These are phyloP conservation scores for Seira ritae DNA, from an alignment of 2,888 invertebrate genomes.

Conservation along the genomic window DNA sequence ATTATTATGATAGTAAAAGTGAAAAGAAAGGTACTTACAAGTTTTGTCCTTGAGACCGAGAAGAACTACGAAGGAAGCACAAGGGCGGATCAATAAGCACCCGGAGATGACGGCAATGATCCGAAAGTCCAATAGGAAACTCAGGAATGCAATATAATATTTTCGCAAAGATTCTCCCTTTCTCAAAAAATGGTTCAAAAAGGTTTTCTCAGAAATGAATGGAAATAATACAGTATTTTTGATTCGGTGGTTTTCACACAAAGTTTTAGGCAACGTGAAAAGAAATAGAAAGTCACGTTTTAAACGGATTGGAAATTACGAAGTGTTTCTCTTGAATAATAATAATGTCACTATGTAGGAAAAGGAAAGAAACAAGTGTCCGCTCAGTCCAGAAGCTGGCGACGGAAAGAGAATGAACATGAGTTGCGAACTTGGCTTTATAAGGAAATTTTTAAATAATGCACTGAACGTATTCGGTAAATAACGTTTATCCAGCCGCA, in stretches of 20 bases:
- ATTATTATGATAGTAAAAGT: constrained; percentile 1
- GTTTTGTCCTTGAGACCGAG: constrained; percentile 50
- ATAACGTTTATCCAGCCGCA: not conserved
- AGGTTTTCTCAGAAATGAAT: no score
- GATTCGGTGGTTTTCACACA: no score
- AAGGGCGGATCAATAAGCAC: constrained; percentile 55
- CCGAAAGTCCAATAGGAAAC: constrained; percentile 43
- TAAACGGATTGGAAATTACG: no score
- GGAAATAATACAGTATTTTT: no score
- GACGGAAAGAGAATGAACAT: constrained; percentile 18
- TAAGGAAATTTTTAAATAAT: not conserved
- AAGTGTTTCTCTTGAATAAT: no score
- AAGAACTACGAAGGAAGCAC: constrained; percentile 20
- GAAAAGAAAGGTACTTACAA: constrained; percentile 43
- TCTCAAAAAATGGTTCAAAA: no score
- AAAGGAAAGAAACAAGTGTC: constrained; percentile 30
- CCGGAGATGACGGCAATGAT: constrained; percentile 53
- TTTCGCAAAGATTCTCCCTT: not conserved
- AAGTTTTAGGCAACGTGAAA: no score
- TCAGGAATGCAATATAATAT: constrained; percentile 1
- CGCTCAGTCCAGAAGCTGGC: constrained; percentile 21
- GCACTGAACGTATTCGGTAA: not conserved
- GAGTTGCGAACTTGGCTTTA: constrained; percentile 5
- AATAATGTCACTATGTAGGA: no score
- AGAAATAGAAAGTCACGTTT: no score